Evolutionary conservation across 2,113 vertebrate species (phyloP).

Genomic region (Thunnus thynnus): DNA sequence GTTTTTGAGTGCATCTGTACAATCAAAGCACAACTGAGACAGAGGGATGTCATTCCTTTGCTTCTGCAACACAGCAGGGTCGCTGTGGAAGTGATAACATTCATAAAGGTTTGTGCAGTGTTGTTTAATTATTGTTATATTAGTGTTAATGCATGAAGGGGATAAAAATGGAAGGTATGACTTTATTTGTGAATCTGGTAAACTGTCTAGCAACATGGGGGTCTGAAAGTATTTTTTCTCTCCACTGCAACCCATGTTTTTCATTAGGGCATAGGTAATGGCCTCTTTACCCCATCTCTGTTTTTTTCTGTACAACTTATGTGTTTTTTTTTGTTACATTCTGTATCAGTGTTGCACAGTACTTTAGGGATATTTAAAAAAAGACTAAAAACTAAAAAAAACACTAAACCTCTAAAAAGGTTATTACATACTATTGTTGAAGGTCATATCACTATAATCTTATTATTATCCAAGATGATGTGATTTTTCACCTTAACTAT

Average conservation of each 20-base stretch:
- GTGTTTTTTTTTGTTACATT: background rate
- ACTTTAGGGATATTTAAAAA: background rate
- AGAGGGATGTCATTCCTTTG: background rate
- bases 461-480: background rate
- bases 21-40: constrained; percentile 16
- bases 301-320: background rate
- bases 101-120: constrained; percentile 32
- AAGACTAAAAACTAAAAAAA: background rate
- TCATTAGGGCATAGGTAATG: background rate
- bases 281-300: background rate
- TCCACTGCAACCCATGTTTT: background rate
- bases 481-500: background rate
- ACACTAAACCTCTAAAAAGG: background rate
- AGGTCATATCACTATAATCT: background rate
- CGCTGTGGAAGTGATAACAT: constrained; percentile 25
- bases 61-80: constrained; percentile 30
- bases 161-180: background rate
- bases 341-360: background rate
- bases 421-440: background rate
- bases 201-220: no score
- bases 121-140: constrained; percentile 34
- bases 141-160: constrained; percentile 15
- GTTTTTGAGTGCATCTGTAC: constrained; percentile 17
- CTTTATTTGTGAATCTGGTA: no score
- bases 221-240: background rate